Conservation (phyloP, 2,797 vertebrate genomes). For the Sylvia borin region DNA sequence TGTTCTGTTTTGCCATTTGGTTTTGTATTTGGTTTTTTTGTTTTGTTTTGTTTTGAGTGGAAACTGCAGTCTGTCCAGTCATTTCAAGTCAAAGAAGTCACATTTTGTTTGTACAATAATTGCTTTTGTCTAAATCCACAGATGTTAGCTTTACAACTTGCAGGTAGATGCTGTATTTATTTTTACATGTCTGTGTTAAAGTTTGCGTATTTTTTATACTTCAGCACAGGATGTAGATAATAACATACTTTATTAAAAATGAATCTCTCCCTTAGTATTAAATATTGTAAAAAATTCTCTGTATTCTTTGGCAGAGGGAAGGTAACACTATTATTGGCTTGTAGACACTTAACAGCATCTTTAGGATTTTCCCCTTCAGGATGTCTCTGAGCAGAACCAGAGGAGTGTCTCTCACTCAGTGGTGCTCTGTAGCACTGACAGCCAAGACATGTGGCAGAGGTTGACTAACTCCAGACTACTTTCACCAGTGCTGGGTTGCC, state of each 20-base stretch:
- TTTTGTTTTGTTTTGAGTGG: not conserved
- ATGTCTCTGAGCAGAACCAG: not conserved
- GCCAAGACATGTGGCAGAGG: not conserved
- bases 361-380: not conserved
- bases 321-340: not conserved
- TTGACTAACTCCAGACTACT: not conserved
- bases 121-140: not conserved
- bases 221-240: not conserved
- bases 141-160: not conserved
- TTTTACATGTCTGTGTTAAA: not conserved
- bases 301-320: not conserved
- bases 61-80: not conserved
- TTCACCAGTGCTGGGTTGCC: not conserved
- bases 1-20: too few relatives aligned
- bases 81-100: not conserved
- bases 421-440: not conserved
- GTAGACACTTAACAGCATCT: not conserved
- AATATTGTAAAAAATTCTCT: not conserved
- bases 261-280: not conserved
- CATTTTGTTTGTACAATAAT: not conserved
- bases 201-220: not conserved
- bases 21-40: not conserved
- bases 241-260: not conserved
- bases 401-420: not conserved
- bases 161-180: not conserved